phyloP scores from a whole-genome alignment of 2,797 vertebrate species.

The Chromis chromis region DNA sequence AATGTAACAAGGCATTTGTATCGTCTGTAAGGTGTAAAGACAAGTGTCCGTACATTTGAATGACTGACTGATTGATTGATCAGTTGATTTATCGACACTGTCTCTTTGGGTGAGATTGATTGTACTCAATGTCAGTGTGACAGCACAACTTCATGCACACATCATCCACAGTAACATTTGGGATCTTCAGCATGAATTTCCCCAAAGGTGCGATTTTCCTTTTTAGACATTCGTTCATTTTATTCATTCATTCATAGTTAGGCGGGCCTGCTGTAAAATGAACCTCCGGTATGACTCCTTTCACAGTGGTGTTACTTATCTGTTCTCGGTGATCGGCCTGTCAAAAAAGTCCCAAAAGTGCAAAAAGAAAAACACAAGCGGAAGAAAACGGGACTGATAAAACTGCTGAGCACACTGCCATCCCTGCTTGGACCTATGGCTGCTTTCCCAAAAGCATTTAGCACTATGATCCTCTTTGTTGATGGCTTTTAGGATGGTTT shows the following conservation, averaged over 20 bases:
- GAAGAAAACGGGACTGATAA: constrained; percentile 32
- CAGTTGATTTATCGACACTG: constrained; percentile 29
- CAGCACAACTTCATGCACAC: constrained; percentile 70
- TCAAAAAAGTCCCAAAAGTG: constrained; percentile 62
- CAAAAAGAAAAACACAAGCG: constrained; percentile 51
- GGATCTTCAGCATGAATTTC: constrained; percentile 58
- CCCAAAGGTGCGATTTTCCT: constrained; percentile 67
- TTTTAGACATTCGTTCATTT: constrained; percentile 73
- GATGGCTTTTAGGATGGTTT: constrained; percentile 71
- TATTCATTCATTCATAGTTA: constrained; percentile 67
- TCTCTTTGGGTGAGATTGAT: constrained; percentile 74
- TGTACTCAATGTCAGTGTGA: constrained; percentile 74
- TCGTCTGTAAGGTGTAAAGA: constrained; percentile 68
- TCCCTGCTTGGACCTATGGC: constrained; percentile 58
- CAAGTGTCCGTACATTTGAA: constrained; percentile 45
- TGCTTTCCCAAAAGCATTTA: constrained; percentile 64
- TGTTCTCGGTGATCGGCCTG: constrained; percentile 49
- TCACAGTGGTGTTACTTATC: constrained; percentile 69
- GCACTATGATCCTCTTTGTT: constrained; percentile 58
- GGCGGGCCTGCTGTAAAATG: constrained; percentile 53
- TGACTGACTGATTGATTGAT: constrained; percentile 39
- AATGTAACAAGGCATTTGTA: constrained; percentile 76
- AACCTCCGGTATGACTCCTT: constrained; percentile 40
- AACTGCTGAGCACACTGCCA: constrained; percentile 38
- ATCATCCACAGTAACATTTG: constrained; percentile 65